Conservation (phyloP, 2,113 vertebrate genomes). For the Okapia johnstoni region DNA sequence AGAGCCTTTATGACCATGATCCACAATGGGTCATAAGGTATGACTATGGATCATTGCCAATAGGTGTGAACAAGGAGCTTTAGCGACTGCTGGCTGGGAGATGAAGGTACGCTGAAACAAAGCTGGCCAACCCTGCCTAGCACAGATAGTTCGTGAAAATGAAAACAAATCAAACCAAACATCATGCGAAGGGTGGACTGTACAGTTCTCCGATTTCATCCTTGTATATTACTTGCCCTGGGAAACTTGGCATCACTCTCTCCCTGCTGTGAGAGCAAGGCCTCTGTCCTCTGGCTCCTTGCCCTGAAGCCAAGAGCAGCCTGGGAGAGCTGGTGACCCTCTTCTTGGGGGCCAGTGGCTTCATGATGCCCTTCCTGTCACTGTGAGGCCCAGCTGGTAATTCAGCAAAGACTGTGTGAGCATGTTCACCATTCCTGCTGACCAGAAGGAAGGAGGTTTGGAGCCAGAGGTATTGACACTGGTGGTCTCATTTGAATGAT, state of each 20-base stretch:
- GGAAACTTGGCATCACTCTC: not conserved
- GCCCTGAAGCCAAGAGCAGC: not conserved
- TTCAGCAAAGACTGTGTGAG: not conserved
- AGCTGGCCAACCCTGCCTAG: not conserved
- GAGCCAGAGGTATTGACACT: not conserved
- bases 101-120: not conserved
- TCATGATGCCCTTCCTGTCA: not conserved
- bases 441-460: not conserved
- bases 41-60: not conserved
- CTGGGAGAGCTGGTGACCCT: not conserved
- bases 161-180: not conserved
- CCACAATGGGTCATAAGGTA: not conserved
- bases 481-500: not conserved
- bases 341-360: not conserved
- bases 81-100: fast-evolving
- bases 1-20: not conserved
- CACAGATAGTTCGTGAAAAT: not conserved
- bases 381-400: not conserved
- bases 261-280: not conserved
- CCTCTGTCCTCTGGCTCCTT: not conserved
- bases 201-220: not conserved
- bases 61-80: not conserved
- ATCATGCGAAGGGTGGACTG: not conserved
- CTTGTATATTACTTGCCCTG: not conserved
- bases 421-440: not conserved